phyloP scores from a whole-genome alignment of 2,888 invertebrate species.

The Tinea pellionella region DNA sequence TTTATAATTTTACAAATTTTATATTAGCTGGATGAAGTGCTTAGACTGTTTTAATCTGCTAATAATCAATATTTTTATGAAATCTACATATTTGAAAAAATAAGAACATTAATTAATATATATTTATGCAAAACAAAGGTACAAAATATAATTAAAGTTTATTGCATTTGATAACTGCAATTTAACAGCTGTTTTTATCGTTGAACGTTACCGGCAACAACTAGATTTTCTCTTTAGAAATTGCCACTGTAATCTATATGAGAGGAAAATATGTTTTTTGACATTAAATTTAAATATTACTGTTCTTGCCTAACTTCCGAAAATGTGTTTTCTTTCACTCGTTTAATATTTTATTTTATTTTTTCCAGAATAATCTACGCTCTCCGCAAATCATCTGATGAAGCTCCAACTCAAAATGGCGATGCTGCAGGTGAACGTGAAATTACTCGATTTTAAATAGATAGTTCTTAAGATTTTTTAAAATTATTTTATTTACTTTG shows the following conservation, averaged over 20 bases:
- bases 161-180: too few relatives aligned
- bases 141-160: too few relatives aligned
- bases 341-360: too few relatives aligned
- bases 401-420: constrained; percentile 21
- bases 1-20: too few relatives aligned
- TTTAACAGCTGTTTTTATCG: neutral
- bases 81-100: too few relatives aligned
- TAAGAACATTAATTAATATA: too few relatives aligned
- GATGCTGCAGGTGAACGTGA: constrained; percentile 49
- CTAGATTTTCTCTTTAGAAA: neutral
- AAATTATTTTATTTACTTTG: constrained; percentile 20
- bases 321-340: too few relatives aligned
- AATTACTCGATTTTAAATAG: constrained; percentile 56
- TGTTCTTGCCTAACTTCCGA: too few relatives aligned
- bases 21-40: too few relatives aligned
- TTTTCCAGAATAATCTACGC: constrained; percentile 40
- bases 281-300: neutral
- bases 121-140: too few relatives aligned
- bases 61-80: too few relatives aligned
- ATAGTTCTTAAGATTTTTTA: constrained; percentile 30
- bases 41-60: too few relatives aligned
- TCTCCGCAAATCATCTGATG: constrained; percentile 32
- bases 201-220: neutral
- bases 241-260: neutral
- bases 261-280: neutral